A percentile compares a stretch with the other conserved stretches of the same genome.
Evolutionary conservation across 2,888 invertebrate species (phyloP).

Genomic region (Hedychridium roseum): DNA sequence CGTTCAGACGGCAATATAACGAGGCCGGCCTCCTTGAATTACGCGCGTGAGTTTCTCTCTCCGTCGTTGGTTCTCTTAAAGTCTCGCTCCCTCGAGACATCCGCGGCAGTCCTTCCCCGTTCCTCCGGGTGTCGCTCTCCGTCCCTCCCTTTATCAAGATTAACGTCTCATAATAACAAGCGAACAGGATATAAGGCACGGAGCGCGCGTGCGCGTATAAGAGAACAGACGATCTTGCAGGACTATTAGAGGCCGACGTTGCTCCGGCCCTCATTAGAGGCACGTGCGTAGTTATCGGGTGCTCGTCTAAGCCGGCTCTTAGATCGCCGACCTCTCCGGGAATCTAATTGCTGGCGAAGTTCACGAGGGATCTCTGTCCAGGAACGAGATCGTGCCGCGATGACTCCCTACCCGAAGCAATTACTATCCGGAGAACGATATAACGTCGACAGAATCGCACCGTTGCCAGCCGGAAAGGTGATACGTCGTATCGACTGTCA

Average conservation of each 20-base stretch:
- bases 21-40: constrained; percentile 4
- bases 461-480: too few relatives aligned
- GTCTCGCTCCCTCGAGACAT: constrained; percentile 32
- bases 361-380: too few relatives aligned
- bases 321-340: constrained; percentile 14
- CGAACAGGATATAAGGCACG: constrained; percentile 18
- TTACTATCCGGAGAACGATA: too few relatives aligned
- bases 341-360: neutral
- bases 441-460: too few relatives aligned
- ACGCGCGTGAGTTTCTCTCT: constrained; percentile 1
- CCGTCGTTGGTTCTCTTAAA: too few relatives aligned
- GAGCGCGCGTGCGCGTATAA: constrained; percentile 16
- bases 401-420: too few relatives aligned
- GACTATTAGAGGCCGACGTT: constrained; percentile 14
- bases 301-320: constrained; percentile 20
- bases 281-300: constrained; percentile 43
- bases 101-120: constrained; percentile 18
- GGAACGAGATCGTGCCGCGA: too few relatives aligned
- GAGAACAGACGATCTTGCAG: constrained; percentile 11
- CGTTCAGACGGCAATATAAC: constrained; percentile 2
- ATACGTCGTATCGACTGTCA: too few relatives aligned
- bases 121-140: too few relatives aligned
- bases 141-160: constrained; percentile 24
- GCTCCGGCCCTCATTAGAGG: constrained; percentile 41
- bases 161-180: constrained; percentile 39